Percentiles rank a stretch among this genome's conserved stretches.
phyloP scores from a whole-genome alignment of 2,888 invertebrate genomes.

The Anoncus sp. region DNA sequence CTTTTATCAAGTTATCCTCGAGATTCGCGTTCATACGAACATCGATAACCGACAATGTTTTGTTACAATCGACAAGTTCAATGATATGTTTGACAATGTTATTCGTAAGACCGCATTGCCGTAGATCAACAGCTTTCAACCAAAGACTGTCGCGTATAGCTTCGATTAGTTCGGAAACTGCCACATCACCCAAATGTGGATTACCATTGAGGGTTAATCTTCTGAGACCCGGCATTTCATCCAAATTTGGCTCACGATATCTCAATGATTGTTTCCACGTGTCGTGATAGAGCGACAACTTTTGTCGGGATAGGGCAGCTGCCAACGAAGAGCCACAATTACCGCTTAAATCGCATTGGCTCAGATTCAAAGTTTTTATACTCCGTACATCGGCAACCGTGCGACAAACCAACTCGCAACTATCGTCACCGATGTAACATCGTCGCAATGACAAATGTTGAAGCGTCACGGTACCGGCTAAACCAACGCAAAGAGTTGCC shows the following conservation, averaged over 20 bases:
- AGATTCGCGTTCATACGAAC: conserved; percentile 86
- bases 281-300: conserved; percentile 90
- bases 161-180: conserved; percentile 86
- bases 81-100: conserved; percentile 85
- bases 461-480: conserved; percentile 87
- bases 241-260: conserved; percentile 90
- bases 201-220: conserved; percentile 89
- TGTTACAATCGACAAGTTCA: conserved; percentile 87
- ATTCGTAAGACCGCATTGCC: conserved; percentile 90
- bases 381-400: conserved; percentile 88
- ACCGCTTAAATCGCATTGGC: conserved; percentile 88
- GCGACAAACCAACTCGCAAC: conserved; percentile 89
- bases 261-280: conserved; percentile 92
- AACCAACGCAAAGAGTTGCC: conserved; percentile 85
- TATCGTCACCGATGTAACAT: conserved; percentile 89
- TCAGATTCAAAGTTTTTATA: conserved; percentile 88
- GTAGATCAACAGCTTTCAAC: conserved; percentile 92
- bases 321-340: conserved; percentile 88
- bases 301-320: conserved; percentile 86
- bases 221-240: conserved; percentile 89
- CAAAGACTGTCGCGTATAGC: conserved; percentile 91
- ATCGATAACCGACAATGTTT: conserved; percentile 88
- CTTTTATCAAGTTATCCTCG: conserved; percentile 84
- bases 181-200: conserved; percentile 87
- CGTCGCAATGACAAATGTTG: conserved; percentile 88